These are phyloP conservation scores for Progne subis DNA, from an alignment of 2,113 vertebrate genomes.

Conservation along the genomic window DNA sequence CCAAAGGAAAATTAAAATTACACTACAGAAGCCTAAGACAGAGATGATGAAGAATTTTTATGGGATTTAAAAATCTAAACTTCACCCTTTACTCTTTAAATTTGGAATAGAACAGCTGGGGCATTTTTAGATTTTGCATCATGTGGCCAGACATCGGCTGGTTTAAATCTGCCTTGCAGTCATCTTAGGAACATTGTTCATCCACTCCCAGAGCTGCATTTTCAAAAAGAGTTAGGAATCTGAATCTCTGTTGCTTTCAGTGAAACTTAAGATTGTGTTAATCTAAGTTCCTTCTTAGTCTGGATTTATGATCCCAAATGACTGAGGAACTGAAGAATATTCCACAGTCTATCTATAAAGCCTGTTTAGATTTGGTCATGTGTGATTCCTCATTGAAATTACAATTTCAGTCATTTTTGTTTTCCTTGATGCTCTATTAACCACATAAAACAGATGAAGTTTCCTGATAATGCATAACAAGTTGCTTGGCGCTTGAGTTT, in stretches of 20 bases:
- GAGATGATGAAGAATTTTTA: neutral
- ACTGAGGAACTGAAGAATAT: neutral
- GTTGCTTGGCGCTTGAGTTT: neutral
- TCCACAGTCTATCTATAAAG: neutral
- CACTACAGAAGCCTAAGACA: neutral
- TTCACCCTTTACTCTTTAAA: conserved; percentile 53
- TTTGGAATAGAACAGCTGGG: conserved; percentile 63
- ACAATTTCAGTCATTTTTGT: neutral
- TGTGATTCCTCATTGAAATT: neutral
- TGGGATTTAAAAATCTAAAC: conserved; percentile 14
- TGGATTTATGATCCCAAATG: neutral
- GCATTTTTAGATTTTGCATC: conserved; percentile 48
- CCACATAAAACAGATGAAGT: neutral
- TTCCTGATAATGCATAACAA: neutral
- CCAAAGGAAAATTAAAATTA: neutral
- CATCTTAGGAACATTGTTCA: conserved; percentile 16
- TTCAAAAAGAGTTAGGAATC: conserved; percentile 43
- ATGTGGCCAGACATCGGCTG: neutral
- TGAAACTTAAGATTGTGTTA: neutral
- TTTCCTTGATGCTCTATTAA: neutral
- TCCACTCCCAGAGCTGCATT: conserved; percentile 29
- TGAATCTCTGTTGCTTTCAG: neutral
- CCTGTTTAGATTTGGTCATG: neutral
- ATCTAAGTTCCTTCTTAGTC: neutral
- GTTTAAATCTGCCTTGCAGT: conserved; percentile 41